Conservation (phyloP, 2,888 invertebrate genomes). For the Oegoconia quadripuncta region DNA sequence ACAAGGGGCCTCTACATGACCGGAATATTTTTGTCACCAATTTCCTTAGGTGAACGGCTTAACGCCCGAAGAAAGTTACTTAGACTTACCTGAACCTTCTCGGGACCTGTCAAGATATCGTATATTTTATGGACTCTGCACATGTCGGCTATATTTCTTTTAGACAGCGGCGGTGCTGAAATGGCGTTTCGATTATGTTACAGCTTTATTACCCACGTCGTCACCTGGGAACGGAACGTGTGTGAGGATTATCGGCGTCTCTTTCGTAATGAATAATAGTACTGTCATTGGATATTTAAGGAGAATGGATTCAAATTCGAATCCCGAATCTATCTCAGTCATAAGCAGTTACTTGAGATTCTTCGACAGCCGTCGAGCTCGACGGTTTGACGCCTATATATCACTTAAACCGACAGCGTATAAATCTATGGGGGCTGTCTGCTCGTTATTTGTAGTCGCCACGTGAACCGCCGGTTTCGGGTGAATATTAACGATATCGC, state of each 20-base stretch:
- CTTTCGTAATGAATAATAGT: too few species aligned
- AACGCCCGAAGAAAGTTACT: constrained; percentile 63
- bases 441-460: constrained; percentile 76
- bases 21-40: constrained; percentile 74
- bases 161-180: constrained; percentile 29
- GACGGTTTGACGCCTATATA: constrained; percentile 57
- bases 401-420: constrained; percentile 74
- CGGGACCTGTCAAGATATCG: constrained; percentile 48
- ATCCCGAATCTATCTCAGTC: constrained; percentile 32
- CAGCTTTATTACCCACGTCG: constrained; percentile 13
- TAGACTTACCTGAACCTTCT: constrained; percentile 60
- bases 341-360: constrained; percentile 57
- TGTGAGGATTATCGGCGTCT: not conserved
- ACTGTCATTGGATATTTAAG: too few species aligned
- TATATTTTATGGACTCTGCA: constrained; percentile 48
- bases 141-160: constrained; percentile 41
- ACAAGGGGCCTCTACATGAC: constrained; percentile 72
- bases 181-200: constrained; percentile 38
- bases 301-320: constrained; percentile 31
- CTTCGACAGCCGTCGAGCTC: constrained; percentile 47
- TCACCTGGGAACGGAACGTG: constrained; percentile 8
- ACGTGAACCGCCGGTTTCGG: constrained; percentile 74
- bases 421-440: constrained; percentile 72
- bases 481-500: constrained; percentile 79
- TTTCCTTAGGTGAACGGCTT: constrained; percentile 68